Conservation (phyloP, 2,797 vertebrate genomes). For the Varecia variegata region DNA sequence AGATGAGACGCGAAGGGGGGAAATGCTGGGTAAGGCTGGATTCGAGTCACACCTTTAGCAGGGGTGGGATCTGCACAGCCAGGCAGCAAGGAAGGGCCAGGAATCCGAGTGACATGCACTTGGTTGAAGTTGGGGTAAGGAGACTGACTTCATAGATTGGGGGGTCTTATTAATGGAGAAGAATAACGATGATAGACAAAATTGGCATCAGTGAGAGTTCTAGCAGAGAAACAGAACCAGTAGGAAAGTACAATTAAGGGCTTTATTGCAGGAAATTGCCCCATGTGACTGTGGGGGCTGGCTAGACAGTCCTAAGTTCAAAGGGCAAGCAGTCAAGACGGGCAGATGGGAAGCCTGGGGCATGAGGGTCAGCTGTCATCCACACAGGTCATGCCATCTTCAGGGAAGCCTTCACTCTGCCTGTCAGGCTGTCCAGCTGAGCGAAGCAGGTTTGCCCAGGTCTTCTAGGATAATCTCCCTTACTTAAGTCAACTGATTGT, state of each 20-base stretch:
- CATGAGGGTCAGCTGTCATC: fast-evolving
- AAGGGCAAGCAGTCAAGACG: too few relatives aligned
- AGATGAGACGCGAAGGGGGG: not conserved
- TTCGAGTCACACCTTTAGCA: too few relatives aligned
- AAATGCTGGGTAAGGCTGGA: not conserved
- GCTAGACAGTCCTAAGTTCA: not conserved
- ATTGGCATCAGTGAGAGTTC: not conserved
- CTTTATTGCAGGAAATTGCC: not conserved
- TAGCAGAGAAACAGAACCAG: not conserved
- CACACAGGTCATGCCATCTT: fast-evolving
- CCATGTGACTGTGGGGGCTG: not conserved
- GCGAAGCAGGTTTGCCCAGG: not conserved
- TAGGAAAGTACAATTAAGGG: not conserved
- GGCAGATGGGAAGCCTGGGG: fast-evolving
- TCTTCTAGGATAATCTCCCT: not conserved
- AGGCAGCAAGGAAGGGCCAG: not conserved
- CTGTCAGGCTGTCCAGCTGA: not conserved
- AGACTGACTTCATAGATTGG: not conserved
- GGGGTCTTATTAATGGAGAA: not conserved
- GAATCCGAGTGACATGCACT: not conserved
- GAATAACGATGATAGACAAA: not conserved
- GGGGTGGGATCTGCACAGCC: not conserved
- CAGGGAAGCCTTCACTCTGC: not conserved
- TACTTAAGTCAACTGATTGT: not conserved
- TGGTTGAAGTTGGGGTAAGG: not conserved